Conservation (phyloP, 1,140 invertebrate genomes). For the Zaprionus ornatus region DNA sequence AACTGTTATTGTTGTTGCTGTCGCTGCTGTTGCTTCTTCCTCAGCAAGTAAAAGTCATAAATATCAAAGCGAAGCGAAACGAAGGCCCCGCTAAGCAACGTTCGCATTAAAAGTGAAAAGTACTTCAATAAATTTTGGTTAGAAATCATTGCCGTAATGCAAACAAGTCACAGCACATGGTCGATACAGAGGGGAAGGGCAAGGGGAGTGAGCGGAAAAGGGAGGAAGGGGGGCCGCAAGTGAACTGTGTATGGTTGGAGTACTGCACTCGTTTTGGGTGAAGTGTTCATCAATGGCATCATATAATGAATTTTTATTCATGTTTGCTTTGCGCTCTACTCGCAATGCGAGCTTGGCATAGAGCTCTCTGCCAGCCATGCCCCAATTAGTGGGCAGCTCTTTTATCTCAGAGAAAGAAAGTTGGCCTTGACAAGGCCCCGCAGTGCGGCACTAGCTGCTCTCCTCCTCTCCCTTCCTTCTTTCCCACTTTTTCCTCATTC, state of each 20-base stretch:
- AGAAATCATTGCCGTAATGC: conserved; percentile 76
- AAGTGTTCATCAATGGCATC: conserved; percentile 73
- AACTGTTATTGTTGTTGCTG: conserved; percentile 43
- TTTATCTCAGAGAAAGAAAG: conserved; percentile 51
- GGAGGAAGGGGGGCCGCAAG: neutral
- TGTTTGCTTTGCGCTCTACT: conserved; percentile 36
- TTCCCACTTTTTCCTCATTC: neutral
- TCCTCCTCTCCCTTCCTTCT: neutral
- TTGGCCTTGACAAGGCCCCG: conserved; percentile 69
- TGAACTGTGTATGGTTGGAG: conserved; percentile 27
- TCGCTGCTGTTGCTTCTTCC: conserved; percentile 9
- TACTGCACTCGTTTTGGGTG: conserved; percentile 40
- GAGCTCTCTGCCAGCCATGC: conserved; percentile 14
- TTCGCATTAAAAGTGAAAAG: conserved; percentile 80
- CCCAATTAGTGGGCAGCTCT: conserved; percentile 35
- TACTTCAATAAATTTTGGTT: conserved; percentile 80
- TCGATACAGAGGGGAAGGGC: neutral
- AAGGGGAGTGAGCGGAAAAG: neutral
- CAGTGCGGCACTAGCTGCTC: conserved; percentile 10
- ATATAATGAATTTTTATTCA: conserved; percentile 56
- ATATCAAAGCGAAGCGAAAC: conserved; percentile 61
- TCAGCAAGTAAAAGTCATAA: conserved; percentile 73
- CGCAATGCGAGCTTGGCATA: neutral
- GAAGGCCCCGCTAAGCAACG: conserved; percentile 47
- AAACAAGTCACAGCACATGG: conserved; percentile 44